Percentiles rank a stretch among this genome's conserved stretches.
Conservation (phyloP, 2,113 vertebrate genomes). For the Mus spicilegus region DNA sequence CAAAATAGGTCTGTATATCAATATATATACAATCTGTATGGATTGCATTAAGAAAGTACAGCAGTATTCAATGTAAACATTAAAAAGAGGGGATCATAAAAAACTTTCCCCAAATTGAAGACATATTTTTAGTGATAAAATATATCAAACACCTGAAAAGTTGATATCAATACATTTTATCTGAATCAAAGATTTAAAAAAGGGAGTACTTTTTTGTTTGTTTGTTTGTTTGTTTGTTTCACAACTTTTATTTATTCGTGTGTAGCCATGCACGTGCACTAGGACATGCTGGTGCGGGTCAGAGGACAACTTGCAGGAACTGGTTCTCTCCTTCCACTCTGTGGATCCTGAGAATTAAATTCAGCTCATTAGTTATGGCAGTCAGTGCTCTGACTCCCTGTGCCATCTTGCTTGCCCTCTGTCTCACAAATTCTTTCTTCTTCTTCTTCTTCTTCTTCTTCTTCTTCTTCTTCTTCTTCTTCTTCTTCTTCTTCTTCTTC, state of each 20-base stretch:
- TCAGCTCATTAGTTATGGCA: neutral
- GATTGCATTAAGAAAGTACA: neutral
- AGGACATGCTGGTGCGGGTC: too few relatives aligned
- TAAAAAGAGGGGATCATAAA: neutral
- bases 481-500: too few relatives aligned
- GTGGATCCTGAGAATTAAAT: too few relatives aligned
- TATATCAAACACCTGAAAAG: neutral
- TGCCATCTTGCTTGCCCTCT: too few relatives aligned
- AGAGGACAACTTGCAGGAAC: neutral
- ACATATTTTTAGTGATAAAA: neutral
- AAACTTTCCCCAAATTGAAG: neutral
- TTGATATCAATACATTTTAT: neutral
- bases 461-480: too few relatives aligned
- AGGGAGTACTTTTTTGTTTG: too few relatives aligned
- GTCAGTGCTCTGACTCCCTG: neutral
- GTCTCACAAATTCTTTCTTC: neutral
- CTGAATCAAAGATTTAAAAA: neutral
- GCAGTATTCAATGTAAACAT: neutral
- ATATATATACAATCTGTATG: too few relatives aligned
- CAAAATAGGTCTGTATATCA: neutral
- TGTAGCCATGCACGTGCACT: too few relatives aligned
- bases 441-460: too few relatives aligned
- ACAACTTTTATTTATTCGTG: neutral
- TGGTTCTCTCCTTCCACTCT: neutral
- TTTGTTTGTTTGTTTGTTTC: neutral